Evolutionary conservation across 64 coral and sea anemone genomes (phyloP).

Genomic region (Montipora foliosa): DNA sequence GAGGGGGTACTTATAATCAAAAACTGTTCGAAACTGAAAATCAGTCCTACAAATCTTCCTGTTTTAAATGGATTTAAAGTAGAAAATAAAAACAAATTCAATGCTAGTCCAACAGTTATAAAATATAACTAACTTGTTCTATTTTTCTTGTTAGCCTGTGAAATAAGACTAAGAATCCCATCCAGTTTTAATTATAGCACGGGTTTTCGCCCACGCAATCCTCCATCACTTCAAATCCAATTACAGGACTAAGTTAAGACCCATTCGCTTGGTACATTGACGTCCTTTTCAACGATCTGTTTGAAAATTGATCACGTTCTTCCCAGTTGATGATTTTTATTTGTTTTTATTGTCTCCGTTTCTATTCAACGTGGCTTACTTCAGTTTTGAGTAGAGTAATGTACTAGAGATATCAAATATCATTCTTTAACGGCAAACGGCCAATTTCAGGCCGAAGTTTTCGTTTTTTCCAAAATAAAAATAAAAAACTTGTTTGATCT

Average conservation of each 20-base stretch:
- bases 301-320: conserved; percentile 4
- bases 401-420: no score
- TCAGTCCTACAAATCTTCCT: no score
- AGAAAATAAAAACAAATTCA: no score
- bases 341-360: neutral
- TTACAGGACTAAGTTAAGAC: conserved; percentile 2
- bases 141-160: neutral
- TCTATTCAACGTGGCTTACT: no score
- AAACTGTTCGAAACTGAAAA: neutral
- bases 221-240: neutral
- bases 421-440: no score
- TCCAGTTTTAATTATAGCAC: conserved; percentile 3
- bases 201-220: conserved; percentile 10
- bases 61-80: neutral
- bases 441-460: no score
- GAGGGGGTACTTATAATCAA: neutral
- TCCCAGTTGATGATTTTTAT: neutral
- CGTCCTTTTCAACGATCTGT: conserved; percentile 11
- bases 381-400: no score
- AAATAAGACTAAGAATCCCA: neutral
- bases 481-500: no score
- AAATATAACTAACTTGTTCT: no score
- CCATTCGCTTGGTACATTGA: conserved; percentile 11
- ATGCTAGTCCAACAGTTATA: no score
- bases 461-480: no score